These are phyloP conservation scores for Parnassius mnemosyne DNA, from an alignment of 2,888 invertebrate genomes.

Conservation along the genomic window DNA sequence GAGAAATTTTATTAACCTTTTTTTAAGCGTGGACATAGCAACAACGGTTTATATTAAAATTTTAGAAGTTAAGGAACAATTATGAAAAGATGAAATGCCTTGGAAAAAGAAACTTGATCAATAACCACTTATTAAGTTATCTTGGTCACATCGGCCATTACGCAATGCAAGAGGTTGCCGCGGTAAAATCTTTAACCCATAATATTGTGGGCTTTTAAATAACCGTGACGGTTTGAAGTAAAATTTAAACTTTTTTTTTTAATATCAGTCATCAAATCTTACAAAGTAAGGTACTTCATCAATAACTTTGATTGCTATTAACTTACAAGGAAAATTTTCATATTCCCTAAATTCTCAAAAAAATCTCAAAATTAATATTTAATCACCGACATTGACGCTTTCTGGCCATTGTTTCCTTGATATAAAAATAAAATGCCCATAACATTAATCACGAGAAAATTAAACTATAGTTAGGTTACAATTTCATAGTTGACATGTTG, in stretches of 20 bases:
- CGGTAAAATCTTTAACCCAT: constrained; percentile 54
- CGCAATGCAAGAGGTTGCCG: constrained; percentile 48
- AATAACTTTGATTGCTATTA: too few relatives aligned
- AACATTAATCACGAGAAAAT: constrained; percentile 65
- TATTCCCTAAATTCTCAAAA: too few relatives aligned
- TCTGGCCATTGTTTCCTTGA: too few relatives aligned
- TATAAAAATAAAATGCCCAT: constrained; percentile 34
- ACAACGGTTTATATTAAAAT: constrained; percentile 27
- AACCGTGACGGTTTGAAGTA: constrained; percentile 65
- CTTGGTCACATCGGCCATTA: constrained; percentile 71
- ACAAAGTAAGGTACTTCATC: too few relatives aligned
- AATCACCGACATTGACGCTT: too few relatives aligned
- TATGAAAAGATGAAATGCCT: constrained; percentile 60
- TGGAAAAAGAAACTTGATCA: constrained; percentile 62
- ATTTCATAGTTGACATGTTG: constrained; percentile 78
- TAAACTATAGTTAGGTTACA: constrained; percentile 67
- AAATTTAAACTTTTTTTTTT: constrained; percentile 46
- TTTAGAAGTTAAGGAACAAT: constrained; percentile 51
- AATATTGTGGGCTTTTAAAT: constrained; percentile 51
- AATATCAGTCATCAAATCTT: too few relatives aligned
- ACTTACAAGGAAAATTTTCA: too few relatives aligned
- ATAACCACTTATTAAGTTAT: constrained; percentile 77
- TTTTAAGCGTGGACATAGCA: background rate
- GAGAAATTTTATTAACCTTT: too few relatives aligned
- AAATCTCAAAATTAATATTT: too few relatives aligned